These are phyloP conservation scores for Drosophila peninsularis DNA, from an alignment of 2,888 invertebrate genomes.

Conservation along the genomic window DNA sequence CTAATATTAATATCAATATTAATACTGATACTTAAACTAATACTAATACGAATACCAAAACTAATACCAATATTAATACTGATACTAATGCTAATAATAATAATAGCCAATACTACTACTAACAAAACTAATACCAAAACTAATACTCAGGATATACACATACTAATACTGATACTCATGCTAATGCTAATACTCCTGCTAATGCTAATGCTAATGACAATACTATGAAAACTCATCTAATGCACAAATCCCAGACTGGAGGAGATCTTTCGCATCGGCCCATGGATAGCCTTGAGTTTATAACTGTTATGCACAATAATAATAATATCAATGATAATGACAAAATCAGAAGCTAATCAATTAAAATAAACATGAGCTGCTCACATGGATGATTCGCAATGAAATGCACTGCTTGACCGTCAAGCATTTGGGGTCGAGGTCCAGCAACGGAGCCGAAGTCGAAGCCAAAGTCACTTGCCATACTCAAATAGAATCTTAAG, in stretches of 20 bases:
- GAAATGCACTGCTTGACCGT: constrained; percentile 23
- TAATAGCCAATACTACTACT: neutral
- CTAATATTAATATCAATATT: neutral
- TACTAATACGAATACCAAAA: neutral
- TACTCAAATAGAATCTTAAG: constrained; percentile 41
- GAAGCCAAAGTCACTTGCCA: constrained; percentile 15
- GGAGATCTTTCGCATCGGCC: neutral
- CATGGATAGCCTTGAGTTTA: neutral
- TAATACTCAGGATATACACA: neutral
- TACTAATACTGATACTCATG: neutral
- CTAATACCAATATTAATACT: neutral
- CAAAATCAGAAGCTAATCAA: neutral
- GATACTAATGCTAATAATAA: neutral
- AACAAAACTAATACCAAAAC: neutral
- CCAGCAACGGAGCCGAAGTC: constrained; percentile 5
- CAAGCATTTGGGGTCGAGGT: constrained; percentile 31
- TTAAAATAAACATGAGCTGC: constrained; percentile 1
- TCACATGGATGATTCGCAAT: constrained; percentile 7
- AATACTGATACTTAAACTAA: neutral
- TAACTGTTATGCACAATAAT: neutral
- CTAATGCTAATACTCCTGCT: neutral
- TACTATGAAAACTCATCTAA: neutral
- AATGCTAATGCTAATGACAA: neutral
- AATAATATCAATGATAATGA: constrained; percentile 5
- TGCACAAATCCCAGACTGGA: too few species aligned